Evolutionary conservation across 2,888 invertebrate genomes (phyloP).

Genomic region (Teleogryllus oceanicus): DNA sequence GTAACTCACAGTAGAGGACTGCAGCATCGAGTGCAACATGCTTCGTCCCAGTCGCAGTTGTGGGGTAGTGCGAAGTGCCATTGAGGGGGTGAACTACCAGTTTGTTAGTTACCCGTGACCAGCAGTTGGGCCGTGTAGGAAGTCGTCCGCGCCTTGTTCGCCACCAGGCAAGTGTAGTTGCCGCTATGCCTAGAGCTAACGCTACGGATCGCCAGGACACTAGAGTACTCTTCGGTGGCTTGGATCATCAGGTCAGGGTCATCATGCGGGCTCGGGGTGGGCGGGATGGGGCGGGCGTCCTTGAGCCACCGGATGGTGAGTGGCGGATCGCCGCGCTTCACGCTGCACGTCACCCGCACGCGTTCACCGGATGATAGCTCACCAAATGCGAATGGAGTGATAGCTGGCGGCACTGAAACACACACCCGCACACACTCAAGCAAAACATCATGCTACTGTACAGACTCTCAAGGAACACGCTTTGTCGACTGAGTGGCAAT

Average conservation of each 20-base stretch:
- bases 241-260: conserved; percentile 38
- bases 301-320: conserved; percentile 47
- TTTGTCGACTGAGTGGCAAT: neutral
- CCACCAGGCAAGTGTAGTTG: conserved; percentile 59
- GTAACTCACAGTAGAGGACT: neutral
- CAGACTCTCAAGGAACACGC: neutral
- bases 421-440: conserved; percentile 32
- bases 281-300: conserved; percentile 39
- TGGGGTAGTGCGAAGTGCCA: neutral
- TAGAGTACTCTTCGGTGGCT: conserved; percentile 38
- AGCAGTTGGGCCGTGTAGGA: conserved; percentile 57
- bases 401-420: conserved; percentile 47
- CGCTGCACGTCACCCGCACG: conserved; percentile 46
- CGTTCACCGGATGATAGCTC: conserved; percentile 50
- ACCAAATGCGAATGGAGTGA: conserved; percentile 54
- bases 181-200: conserved; percentile 47
- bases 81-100: neutral
- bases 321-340: conserved; percentile 45
- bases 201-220: conserved; percentile 39
- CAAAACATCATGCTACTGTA: neutral
- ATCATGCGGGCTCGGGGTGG: conserved; percentile 31
- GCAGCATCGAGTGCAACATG: conserved; percentile 18
- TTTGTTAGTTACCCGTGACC: conserved; percentile 61
- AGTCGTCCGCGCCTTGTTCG: conserved; percentile 55
- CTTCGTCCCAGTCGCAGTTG: conserved; percentile 2